Evolutionary conservation across 2,888 invertebrate genomes (phyloP), one percentile per base, ranked within the genome.

Genomic region (Ormia ochracea): DNA sequence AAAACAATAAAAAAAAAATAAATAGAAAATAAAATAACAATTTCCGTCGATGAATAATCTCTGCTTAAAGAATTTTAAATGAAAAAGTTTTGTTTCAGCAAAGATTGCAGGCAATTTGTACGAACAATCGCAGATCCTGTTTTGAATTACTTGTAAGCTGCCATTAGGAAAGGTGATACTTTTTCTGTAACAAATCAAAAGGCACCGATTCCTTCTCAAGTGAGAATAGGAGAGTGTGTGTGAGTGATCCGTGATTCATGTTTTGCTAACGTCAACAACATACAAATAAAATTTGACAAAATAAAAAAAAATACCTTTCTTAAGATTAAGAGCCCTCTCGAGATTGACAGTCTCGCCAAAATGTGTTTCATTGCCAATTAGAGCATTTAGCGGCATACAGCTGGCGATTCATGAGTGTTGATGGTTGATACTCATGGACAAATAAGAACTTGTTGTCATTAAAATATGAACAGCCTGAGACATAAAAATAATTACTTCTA

Each of bases 101-200:
- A 2, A 50, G 36, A 77, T 31, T 58, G 31, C 33, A 59, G 26
- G 45, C 28, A 48, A 56, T 48, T 52, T 23, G 4, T 52, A 48
- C 52, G 41, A 21, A 52, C 36, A 52, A 41, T 21, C 21, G 21
- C 5, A 36, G 50, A 50, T 61, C 48, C 28, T 63, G 76, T 38
- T 50, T 38, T 31, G 23, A 59, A 28, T 52, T n/a, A n/a, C n/a
- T n/a, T n/a, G n/a, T 54, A 23, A 41, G 43, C 58, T 31, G 38
- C n/a, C 63, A 33, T 81, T 76, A 48, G 26, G 83, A 81, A 83
- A 83, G 54, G 72, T 43, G 82, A 83, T 82, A 83, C 81, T 83
- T 82, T 82, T 78, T 59, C 68, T 76, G 59, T 61, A 72, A 77
- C 31, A 82, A 82, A 83, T 83, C 82, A 83, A 82, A 83, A 81